These are phyloP conservation scores for Eira barbara DNA, from an alignment of 2,113 vertebrate genomes.

Conservation along the genomic window DNA sequence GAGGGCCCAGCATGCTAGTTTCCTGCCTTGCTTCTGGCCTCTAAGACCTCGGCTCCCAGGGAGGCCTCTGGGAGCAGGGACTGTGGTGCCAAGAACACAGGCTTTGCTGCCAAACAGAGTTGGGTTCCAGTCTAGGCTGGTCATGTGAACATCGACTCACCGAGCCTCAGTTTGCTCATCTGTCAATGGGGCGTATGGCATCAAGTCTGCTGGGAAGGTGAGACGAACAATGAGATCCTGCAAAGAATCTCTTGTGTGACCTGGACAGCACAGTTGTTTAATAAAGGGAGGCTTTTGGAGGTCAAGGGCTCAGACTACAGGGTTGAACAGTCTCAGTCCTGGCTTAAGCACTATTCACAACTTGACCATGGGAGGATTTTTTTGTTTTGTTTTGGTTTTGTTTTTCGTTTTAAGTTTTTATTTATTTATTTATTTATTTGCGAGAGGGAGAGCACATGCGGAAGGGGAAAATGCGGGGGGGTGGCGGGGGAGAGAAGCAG, in stretches of 20 bases:
- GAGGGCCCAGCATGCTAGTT: slow-evolving; percentile 19
- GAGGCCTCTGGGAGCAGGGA: slow-evolving; percentile 41
- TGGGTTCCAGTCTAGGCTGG: slow-evolving; percentile 8
- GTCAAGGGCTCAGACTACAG: background rate
- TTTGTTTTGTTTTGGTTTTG: background rate
- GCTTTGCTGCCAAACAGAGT: background rate
- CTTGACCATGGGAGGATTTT: background rate
- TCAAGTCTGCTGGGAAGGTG: too few relatives aligned
- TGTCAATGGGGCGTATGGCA: background rate
- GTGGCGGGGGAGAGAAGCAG: background rate
- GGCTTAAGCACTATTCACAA: background rate
- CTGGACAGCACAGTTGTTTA: background rate
- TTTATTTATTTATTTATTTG: background rate
- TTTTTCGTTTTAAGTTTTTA: background rate
- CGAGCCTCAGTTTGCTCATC: slow-evolving; percentile 10
- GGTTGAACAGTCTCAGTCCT: background rate
- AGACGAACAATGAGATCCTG: too few relatives aligned
- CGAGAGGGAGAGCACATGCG: background rate
- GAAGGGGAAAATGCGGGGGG: background rate
- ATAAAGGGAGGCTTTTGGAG: background rate
- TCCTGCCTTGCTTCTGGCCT: slow-evolving; percentile 58
- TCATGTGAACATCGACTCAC: background rate
- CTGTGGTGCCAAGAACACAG: background rate
- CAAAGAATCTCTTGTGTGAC: background rate
- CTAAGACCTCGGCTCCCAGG: slow-evolving; percentile 8